phyloP scores from a whole-genome alignment of 1,140 invertebrate genomes.

The Thereuonema tuberculata region DNA sequence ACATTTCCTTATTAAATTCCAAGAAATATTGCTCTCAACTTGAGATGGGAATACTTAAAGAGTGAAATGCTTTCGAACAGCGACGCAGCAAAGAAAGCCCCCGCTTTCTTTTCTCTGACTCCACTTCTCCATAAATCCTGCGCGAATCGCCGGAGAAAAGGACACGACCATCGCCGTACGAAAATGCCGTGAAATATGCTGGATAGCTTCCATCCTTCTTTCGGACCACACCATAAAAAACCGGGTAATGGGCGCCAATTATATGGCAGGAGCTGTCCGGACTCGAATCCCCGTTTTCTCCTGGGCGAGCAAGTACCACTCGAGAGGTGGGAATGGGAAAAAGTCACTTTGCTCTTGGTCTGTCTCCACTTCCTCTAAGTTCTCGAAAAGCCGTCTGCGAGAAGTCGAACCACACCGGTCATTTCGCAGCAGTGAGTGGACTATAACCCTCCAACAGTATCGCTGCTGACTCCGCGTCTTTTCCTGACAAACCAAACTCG shows the following conservation, averaged over 20 bases:
- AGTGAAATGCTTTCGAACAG: neutral
- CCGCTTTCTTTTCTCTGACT: too few species aligned
- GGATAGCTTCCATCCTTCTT: neutral
- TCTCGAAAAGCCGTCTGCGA: too few species aligned
- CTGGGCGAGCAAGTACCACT: too few species aligned
- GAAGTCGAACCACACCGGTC: too few species aligned
- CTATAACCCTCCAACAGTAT: too few species aligned
- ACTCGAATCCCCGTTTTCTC: too few species aligned
- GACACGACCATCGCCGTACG: neutral
- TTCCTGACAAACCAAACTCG: too few species aligned
- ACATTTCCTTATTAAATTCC: slow-evolving; percentile 6
- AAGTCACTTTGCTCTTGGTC: too few species aligned
- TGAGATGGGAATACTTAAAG: neutral
- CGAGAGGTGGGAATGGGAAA: too few species aligned
- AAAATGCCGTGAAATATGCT: neutral
- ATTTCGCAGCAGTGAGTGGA: too few species aligned
- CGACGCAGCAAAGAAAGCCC: neutral
- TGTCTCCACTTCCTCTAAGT: too few species aligned
- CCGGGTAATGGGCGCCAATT: neutral
- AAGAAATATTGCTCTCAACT: neutral
- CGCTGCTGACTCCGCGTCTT: too few species aligned
- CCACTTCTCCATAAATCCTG: neutral
- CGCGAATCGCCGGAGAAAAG: neutral
- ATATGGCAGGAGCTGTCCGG: neutral
- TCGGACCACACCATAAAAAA: neutral